These are phyloP conservation scores for Scophthalmus maximus DNA, from an alignment of 2,113 vertebrate genomes.

Conservation along the genomic window DNA sequence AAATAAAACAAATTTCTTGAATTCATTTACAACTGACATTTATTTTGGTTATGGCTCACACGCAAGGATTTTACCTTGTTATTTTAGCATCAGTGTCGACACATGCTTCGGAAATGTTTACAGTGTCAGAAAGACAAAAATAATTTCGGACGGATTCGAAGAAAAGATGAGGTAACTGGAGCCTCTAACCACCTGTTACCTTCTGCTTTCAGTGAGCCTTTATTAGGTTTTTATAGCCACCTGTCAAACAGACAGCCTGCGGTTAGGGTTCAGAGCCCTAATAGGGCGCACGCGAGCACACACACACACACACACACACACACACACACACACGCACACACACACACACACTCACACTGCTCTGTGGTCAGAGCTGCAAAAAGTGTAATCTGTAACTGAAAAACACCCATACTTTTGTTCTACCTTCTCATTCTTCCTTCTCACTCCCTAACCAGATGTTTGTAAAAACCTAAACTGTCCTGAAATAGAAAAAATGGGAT, in stretches of 20 bases:
- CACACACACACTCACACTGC: slow-evolving; percentile 20
- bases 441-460: slow-evolving; percentile 62
- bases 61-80: slow-evolving; percentile 20
- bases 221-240: slow-evolving; percentile 65
- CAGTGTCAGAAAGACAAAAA: slow-evolving; percentile 51
- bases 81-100: slow-evolving; percentile 11
- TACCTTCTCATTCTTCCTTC: slow-evolving; percentile 4
- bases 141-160: slow-evolving; percentile 33
- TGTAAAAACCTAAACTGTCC: slow-evolving; percentile 25
- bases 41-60: neutral
- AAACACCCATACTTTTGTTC: slow-evolving; percentile 13
- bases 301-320: slow-evolving; percentile 29
- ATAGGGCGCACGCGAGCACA: slow-evolving; percentile 39
- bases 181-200: slow-evolving; percentile 67
- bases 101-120: slow-evolving; percentile 47
- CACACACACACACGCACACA: slow-evolving; percentile 35
- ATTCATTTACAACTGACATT: slow-evolving; percentile 14
- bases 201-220: slow-evolving; percentile 51
- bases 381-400: slow-evolving; percentile 4
- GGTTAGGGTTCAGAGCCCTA: slow-evolving; percentile 55
- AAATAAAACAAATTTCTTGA: neutral
- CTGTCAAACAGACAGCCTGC: slow-evolving; percentile 60
- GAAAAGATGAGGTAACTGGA: slow-evolving; percentile 64
- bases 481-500: slow-evolving; percentile 36
- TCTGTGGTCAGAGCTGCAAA: slow-evolving; percentile 23